These are phyloP conservation scores for Micronycteris hirsuta DNA, from an alignment of 2,113 vertebrate genomes.

Conservation along the genomic window DNA sequence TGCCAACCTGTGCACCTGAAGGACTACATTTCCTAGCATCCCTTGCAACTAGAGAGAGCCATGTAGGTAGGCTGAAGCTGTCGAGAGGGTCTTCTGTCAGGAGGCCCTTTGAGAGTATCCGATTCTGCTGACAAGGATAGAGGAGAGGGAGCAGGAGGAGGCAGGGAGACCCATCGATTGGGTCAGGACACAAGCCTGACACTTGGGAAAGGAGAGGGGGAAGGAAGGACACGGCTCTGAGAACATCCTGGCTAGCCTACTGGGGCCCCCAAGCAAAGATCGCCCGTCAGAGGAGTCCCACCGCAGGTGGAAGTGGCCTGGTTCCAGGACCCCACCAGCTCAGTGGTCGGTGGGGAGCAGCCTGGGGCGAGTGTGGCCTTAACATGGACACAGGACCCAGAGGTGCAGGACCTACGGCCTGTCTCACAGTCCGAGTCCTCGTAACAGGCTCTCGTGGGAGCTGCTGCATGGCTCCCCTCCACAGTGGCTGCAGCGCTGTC, in stretches of 20 bases:
- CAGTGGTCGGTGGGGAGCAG: neutral
- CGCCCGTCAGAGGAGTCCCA: neutral
- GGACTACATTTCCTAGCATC: neutral
- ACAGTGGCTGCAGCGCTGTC: neutral
- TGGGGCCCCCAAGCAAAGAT: neutral
- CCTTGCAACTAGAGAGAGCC: neutral
- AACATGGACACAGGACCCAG: neutral
- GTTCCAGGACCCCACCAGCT: neutral
- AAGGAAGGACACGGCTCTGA: neutral
- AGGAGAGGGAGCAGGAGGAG: neutral
- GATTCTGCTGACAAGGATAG: too few relatives aligned
- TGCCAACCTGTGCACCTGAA: neutral
- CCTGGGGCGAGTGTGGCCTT: neutral
- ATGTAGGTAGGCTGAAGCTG: rapidly evolving
- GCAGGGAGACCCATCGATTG: neutral
- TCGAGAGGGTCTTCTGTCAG: neutral
- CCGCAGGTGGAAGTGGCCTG: neutral
- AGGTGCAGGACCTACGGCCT: neutral
- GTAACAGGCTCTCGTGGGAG: neutral
- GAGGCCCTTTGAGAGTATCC: neutral
- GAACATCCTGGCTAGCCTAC: neutral
- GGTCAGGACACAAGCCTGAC: neutral
- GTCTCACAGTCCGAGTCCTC: too few relatives aligned
- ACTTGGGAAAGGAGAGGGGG: too few relatives aligned
- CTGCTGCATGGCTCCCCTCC: neutral